phyloP scores from a whole-genome alignment of 2,888 invertebrate species.

The Leptopterna dolabrata region DNA sequence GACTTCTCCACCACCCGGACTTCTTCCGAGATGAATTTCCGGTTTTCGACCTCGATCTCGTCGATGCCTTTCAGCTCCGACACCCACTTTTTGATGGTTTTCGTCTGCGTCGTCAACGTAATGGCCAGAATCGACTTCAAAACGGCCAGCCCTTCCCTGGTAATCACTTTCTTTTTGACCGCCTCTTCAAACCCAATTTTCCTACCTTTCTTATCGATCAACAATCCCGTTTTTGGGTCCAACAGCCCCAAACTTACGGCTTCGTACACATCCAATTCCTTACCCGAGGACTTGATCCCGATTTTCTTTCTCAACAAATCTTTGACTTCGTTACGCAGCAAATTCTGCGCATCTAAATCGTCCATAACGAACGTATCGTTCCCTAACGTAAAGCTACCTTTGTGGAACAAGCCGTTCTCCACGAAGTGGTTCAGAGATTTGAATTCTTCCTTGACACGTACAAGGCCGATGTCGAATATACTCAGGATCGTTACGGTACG shows the following conservation, averaged over 20 bases:
- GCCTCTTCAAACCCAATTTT: constrained; percentile 84
- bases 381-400: constrained; percentile 23
- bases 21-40: constrained; percentile 36
- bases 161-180: constrained; percentile 84
- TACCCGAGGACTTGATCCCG: constrained; percentile 79
- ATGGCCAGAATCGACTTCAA: constrained; percentile 88
- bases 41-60: constrained; percentile 73
- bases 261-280: constrained; percentile 85
- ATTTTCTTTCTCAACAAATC: constrained; percentile 87
- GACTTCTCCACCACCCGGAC: constrained; percentile 45
- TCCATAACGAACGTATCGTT: neutral
- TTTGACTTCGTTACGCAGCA: constrained; percentile 85
- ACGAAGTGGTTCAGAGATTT: constrained; percentile 29
- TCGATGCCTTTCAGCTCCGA: constrained; percentile 75
- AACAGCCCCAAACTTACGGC: constrained; percentile 88
- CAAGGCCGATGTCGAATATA: constrained; percentile 38
- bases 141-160: constrained; percentile 87
- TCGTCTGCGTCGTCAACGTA: constrained; percentile 74
- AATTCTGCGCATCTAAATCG: constrained; percentile 65
- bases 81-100: constrained; percentile 34
- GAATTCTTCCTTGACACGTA: constrained; percentile 27
- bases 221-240: constrained; percentile 88
- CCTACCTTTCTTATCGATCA: constrained; percentile 80
- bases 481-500: constrained; percentile 18
- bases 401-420: constrained; percentile 15